Percentiles rank a stretch among this genome's conserved stretches.
Conservation (phyloP, 1,140 invertebrate genomes). For the Rhopalosiphum maidis region DNA sequence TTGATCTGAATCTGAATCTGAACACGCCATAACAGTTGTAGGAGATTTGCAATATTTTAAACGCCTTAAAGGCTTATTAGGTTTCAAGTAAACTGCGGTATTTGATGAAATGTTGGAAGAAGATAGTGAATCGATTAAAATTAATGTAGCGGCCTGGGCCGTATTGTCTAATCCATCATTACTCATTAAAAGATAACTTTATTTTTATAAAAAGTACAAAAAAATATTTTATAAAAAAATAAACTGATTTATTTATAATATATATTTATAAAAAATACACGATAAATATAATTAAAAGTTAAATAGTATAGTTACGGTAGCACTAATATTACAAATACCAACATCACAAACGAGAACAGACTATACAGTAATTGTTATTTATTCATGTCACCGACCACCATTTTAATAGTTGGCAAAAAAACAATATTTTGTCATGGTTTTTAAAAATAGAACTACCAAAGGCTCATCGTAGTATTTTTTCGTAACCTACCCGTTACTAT, state of each 20-base stretch:
- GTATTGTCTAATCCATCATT: background rate
- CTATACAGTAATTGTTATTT: slow-evolving; percentile 16
- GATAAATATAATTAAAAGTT: background rate
- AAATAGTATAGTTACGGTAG: background rate
- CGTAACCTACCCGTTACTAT: background rate
- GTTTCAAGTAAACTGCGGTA: background rate
- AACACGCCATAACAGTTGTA: background rate
- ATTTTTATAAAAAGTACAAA: background rate
- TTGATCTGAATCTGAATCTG: slow-evolving; percentile 45
- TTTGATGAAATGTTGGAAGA: background rate
- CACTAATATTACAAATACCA: background rate
- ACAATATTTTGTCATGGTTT: slow-evolving; percentile 34
- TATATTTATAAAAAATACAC: background rate
- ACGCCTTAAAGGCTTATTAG: background rate
- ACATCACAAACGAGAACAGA: slow-evolving; percentile 5
- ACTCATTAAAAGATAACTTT: background rate
- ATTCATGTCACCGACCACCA: slow-evolving; percentile 13
- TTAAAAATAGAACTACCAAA: slow-evolving; percentile 40
- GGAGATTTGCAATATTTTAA: background rate
- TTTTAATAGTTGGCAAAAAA: slow-evolving; percentile 45
- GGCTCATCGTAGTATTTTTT: background rate
- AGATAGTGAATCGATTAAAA: background rate
- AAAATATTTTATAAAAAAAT: background rate
- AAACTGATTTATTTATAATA: background rate
- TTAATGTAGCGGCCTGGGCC: background rate